Evolutionary conservation across 2,888 invertebrate genomes (phyloP).

Genomic region (Marasmarcha lunaedactyla): DNA sequence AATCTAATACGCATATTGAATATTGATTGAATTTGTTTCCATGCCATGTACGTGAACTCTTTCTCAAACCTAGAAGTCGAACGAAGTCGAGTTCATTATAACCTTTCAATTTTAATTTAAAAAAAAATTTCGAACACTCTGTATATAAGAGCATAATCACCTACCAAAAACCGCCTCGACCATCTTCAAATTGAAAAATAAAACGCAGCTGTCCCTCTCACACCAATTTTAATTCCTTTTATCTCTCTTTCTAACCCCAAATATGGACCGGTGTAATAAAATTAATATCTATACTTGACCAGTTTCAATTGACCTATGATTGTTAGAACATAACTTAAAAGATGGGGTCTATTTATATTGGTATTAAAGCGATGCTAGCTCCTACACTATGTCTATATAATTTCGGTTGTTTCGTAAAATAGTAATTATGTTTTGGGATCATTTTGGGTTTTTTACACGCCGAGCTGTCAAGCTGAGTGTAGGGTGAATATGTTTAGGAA

Average conservation of each 20-base stretch:
- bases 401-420: slow-evolving; percentile 15
- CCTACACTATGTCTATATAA: slow-evolving; percentile 13
- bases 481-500: slow-evolving; percentile 5
- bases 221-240: slow-evolving; percentile 5
- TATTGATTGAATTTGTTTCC: no score
- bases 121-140: no score
- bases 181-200: slow-evolving; percentile 7
- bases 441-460: slow-evolving; percentile 10
- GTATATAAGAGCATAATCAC: slow-evolving; percentile 10
- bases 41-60: no score
- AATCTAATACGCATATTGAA: no score
- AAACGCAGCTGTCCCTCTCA: slow-evolving; percentile 6
- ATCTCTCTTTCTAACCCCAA: slow-evolving; percentile 7
- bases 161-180: slow-evolving; percentile 8
- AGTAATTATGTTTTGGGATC: slow-evolving; percentile 13
- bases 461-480: slow-evolving; percentile 11
- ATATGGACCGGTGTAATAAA: slow-evolving; percentile 4
- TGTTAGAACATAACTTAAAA: neutral
- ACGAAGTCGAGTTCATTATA: no score
- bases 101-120: no score
- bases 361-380: slow-evolving; percentile 5
- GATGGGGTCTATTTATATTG: neutral
- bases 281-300: slow-evolving; percentile 10
- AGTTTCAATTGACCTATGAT: neutral
- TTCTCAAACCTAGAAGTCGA: no score